A percentile compares a stretch with the other conserved stretches of the same genome.
Evolutionary conservation across 1,140 invertebrate genomes (phyloP).

Genomic region (Drosophila lini): DNA sequence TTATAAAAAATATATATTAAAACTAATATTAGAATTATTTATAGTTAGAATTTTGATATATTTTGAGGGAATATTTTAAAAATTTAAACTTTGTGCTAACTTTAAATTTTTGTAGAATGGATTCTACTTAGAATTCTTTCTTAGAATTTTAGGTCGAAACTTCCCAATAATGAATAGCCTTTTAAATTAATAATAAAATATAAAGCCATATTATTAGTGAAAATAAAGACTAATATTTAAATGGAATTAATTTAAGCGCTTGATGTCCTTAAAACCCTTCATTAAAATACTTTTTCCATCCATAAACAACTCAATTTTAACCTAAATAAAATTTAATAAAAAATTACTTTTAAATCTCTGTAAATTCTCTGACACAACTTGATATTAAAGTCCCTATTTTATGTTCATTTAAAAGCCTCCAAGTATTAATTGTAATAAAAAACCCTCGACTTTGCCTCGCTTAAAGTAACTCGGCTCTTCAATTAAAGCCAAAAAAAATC

Average conservation of each 20-base stretch:
- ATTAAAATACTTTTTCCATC: not conserved
- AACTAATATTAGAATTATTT: too few relatives aligned
- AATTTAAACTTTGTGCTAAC: too few relatives aligned
- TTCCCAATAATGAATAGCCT: not conserved
- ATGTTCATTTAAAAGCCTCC: not conserved
- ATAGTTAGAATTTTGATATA: too few relatives aligned
- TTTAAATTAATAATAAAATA: not conserved
- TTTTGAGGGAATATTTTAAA: too few relatives aligned
- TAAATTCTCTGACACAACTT: not conserved
- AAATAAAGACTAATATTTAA: not conserved
- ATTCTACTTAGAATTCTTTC: too few relatives aligned
- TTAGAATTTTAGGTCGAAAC: too few relatives aligned
- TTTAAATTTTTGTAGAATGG: not conserved
- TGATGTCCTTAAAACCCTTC: too few relatives aligned
- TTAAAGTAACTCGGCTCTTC: slow-evolving; percentile 1
- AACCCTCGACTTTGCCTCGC: not conserved
- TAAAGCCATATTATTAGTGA: not conserved
- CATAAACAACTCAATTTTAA: not conserved
- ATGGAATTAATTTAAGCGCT: too few relatives aligned
- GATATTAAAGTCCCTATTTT: slow-evolving; percentile 1
- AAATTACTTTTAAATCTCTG: not conserved
- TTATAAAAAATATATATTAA: too few relatives aligned
- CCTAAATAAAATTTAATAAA: not conserved
- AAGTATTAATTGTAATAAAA: not conserved
- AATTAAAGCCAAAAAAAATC: slow-evolving; percentile 19